Percentiles rank a stretch among this genome's conserved stretches.
Evolutionary conservation across 2,888 invertebrate species (phyloP).

Genomic region (Diarsia rubi): DNA sequence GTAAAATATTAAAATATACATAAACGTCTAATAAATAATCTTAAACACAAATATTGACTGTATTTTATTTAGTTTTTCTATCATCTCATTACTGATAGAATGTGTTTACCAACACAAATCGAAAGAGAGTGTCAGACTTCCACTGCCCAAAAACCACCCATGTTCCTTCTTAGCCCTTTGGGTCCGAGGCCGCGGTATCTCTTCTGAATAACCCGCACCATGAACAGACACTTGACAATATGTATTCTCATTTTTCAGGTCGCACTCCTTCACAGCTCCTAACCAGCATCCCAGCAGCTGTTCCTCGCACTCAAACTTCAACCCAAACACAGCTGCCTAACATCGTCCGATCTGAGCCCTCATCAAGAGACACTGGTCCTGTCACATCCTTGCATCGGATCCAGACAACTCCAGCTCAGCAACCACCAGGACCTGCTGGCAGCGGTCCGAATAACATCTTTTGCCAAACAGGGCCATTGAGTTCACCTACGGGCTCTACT

Average conservation of each 20-base stretch:
- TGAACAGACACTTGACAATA: not conserved
- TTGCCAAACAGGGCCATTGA: not conserved
- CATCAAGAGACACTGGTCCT: not conserved
- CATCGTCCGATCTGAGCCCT: not conserved
- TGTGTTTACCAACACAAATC: too few species aligned
- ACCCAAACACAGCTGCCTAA: not conserved
- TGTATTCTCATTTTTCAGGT: not conserved
- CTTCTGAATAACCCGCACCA: too few species aligned
- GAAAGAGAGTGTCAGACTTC: too few species aligned
- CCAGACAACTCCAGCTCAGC: not conserved
- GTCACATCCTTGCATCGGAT: not conserved
- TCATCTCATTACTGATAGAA: too few species aligned
- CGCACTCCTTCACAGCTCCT: not conserved
- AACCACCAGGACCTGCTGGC: not conserved
- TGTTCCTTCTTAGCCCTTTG: too few species aligned
- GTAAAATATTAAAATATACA: too few species aligned
- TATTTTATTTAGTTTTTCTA: too few species aligned
- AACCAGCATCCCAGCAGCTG: not conserved
- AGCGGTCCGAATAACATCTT: not conserved
- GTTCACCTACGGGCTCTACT: not conserved
- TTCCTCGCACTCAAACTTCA: not conserved
- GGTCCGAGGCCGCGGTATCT: too few species aligned
- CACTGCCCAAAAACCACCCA: too few species aligned
- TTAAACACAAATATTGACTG: too few species aligned
- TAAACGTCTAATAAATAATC: too few species aligned